phyloP scores from a whole-genome alignment of 2,113 vertebrate genomes.

The Crocuta crocuta region DNA sequence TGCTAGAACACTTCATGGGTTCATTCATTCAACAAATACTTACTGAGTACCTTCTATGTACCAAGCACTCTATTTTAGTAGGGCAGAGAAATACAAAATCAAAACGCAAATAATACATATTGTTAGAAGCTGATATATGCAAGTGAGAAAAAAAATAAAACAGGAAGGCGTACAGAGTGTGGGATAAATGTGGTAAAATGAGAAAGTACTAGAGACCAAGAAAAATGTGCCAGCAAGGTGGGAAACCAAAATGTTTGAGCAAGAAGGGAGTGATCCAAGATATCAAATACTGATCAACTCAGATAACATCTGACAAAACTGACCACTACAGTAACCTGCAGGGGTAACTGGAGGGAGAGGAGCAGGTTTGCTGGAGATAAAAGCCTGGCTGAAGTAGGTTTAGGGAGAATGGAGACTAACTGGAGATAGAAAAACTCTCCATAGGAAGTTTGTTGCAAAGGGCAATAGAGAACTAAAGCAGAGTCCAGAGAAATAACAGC shows the following conservation, averaged over 20 bases:
- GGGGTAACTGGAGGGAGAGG: neutral
- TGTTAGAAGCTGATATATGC: neutral
- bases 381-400: neutral
- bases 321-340: neutral
- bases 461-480: neutral
- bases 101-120: neutral
- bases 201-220: neutral
- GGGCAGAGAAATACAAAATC: neutral
- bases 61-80: neutral
- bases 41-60: neutral
- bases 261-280: neutral
- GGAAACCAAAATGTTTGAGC: neutral
- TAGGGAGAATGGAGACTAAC: neutral
- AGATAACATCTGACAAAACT: neutral
- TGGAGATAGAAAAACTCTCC: neutral
- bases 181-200: neutral
- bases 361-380: neutral
- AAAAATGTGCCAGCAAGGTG: neutral
- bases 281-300: neutral
- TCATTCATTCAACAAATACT: neutral
- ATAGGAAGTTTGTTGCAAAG: neutral
- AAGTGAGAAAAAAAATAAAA: conserved; percentile 21
- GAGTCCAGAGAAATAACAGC: neutral
- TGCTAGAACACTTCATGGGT: neutral
- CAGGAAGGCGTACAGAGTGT: neutral